phyloP scores from a whole-genome alignment of 2,113 vertebrate genomes.

The Nanorana parkeri region DNA sequence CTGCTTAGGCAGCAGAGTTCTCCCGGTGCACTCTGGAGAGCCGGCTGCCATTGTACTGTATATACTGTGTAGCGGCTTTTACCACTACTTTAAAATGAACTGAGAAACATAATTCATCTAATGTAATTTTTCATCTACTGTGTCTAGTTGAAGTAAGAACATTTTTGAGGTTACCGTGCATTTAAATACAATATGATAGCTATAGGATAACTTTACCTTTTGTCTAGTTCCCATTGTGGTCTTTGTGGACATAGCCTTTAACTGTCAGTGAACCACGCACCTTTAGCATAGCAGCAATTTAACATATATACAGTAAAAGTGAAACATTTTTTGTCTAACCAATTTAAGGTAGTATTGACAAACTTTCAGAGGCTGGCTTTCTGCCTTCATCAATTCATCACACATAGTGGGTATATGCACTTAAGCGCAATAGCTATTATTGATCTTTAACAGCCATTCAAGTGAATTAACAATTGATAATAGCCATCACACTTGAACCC shows the following conservation, averaged over 20 bases:
- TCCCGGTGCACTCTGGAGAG: too few relatives aligned
- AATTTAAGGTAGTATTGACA: slow-evolving; percentile 54
- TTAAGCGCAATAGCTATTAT: slow-evolving; percentile 56
- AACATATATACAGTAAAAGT: slow-evolving; percentile 5
- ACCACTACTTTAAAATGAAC: too few relatives aligned
- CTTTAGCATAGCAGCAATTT: background rate
- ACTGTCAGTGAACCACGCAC: slow-evolving; percentile 1
- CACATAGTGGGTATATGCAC: slow-evolving; percentile 44
- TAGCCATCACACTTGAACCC: slow-evolving; percentile 42
- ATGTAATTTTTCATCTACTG: too few relatives aligned
- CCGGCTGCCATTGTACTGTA: too few relatives aligned
- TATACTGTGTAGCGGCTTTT: too few relatives aligned
- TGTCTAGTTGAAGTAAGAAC: too few relatives aligned
- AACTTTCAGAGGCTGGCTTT: slow-evolving; percentile 50
- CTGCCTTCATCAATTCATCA: slow-evolving; percentile 56
- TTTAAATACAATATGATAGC: background rate
- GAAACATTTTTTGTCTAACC: slow-evolving; percentile 41
- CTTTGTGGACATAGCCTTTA: background rate
- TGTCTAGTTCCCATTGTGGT: background rate
- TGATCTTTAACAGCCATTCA: slow-evolving; percentile 53
- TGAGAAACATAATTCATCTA: too few relatives aligned
- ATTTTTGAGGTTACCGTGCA: too few relatives aligned
- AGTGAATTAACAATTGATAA: slow-evolving; percentile 56
- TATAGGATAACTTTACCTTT: too few relatives aligned
- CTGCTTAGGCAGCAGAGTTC: too few relatives aligned